Base-by-base conservation (phyloP, 2,888 invertebrate species). In the Amphipoea oculea region DNA sequence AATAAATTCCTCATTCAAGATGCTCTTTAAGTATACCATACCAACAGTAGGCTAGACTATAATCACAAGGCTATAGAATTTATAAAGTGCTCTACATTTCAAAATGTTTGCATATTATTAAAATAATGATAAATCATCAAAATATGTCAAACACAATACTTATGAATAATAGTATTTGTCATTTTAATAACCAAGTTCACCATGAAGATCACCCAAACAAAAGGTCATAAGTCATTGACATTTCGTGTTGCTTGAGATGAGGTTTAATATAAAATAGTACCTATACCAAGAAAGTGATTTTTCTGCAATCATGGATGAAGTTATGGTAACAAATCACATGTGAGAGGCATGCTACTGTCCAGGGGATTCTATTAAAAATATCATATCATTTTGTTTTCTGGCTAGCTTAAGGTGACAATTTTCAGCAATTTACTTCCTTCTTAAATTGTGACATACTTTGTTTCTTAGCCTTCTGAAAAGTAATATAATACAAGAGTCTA, bases 161-260 rank as follows among this genome's bases (percentile, higher is more conserved):
- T 51, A 73, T 62, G 42, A 51, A 48, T 36, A 36, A 54, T 40
- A 4, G 2, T 40, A 12, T 57, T 63, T 63, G 45, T 48, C 20
- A 82, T 69, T 82, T 57, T 29, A 65, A 57, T 57, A 68, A 76
- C 54, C 40, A 68, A 62, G 54, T 75, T 76, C 36, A 69, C 68
- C 76, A 81, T 80, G 60, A 79, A 70, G 60, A 82, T 70, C 69
- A 83, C 14, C 23, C 9, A 79, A 65, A 57, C 23, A 40, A 83
- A 83, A 83, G 83, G 70, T 82, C 63, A 78, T 23, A 45, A 63
- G 57, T 65, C 73, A 79, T 54, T 82, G 83, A 82, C 79, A 83
- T 79, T 69, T 29, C 57, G 42, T 68, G n/a, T 54, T 75, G 54
- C 54, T 54, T 62, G 20, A 68, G 54, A 68, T 54, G 60, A 62